These are phyloP conservation scores for Sepioteuthis lessoniana DNA, from an alignment of 2,888 invertebrate species.

Conservation along the genomic window DNA sequence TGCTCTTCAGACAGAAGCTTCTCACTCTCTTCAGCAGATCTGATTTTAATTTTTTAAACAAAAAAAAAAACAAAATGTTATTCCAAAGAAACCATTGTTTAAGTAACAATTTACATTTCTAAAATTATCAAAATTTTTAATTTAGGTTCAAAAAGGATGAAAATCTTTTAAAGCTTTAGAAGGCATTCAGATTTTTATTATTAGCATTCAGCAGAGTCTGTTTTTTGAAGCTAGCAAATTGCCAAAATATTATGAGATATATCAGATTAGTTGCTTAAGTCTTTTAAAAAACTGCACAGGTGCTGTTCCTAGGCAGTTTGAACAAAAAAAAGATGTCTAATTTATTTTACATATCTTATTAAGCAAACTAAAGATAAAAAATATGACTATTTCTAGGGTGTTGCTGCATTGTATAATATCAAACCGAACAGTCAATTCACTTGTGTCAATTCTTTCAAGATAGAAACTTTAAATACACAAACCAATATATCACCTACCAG, in stretches of 20 bases:
- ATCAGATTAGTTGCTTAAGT: not conserved
- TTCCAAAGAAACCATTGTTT: conserved; percentile 33
- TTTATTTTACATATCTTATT: not conserved
- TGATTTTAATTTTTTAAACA: not conserved
- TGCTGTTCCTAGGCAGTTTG: not conserved
- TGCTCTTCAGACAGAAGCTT: not conserved
- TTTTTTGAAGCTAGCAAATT: not conserved
- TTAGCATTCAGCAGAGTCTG: not conserved
- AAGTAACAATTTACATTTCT: not conserved
- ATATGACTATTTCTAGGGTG: not conserved
- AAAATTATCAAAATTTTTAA: not conserved
- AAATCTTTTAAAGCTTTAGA: not conserved
- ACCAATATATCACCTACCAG: not conserved
- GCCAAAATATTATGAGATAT: not conserved
- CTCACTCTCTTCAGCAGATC: not conserved
- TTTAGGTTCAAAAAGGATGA: too few relatives aligned
- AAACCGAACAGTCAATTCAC: not conserved
- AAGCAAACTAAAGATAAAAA: not conserved
- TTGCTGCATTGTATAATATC: not conserved
- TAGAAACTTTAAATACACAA: not conserved
- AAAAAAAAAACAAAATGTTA: not conserved
- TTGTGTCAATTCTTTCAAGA: not conserved
- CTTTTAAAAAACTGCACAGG: not conserved
- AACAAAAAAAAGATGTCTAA: not conserved
- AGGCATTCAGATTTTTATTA: not conserved